Conservation (phyloP, 2,797 vertebrate genomes). For the Paramormyrops hopkinsi region DNA sequence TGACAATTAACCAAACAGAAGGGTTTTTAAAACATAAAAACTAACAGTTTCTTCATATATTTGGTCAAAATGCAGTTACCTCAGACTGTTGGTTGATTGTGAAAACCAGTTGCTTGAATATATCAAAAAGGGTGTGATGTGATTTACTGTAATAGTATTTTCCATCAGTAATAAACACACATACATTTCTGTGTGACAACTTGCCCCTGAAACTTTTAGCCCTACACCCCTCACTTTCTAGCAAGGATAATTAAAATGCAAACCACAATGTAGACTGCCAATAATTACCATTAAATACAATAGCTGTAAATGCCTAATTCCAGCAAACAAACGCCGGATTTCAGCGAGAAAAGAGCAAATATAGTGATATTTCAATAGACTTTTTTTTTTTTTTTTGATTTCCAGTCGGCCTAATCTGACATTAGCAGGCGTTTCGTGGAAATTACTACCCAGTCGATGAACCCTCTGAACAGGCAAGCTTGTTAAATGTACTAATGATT, state of each 20-base stretch:
- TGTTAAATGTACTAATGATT: constrained; percentile 15
- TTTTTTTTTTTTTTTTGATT: neutral
- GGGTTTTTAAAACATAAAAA: neutral
- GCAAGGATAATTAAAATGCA: neutral
- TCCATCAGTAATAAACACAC: neutral
- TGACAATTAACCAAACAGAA: neutral
- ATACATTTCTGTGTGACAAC: neutral
- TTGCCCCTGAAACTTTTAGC: neutral
- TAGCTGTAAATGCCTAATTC: neutral
- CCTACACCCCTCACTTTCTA: neutral
- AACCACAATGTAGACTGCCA: neutral
- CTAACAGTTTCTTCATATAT: neutral
- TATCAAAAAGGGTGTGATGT: neutral
- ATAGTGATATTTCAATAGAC: neutral
- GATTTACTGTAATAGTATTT: neutral
- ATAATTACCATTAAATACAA: neutral
- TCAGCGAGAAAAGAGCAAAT: neutral
- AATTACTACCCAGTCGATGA: neutral
- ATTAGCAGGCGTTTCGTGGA: neutral
- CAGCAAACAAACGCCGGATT: neutral
- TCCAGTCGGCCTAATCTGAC: neutral
- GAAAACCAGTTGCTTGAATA: neutral
- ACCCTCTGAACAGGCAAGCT: neutral
- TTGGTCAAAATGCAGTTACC: neutral
- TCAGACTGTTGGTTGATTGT: neutral